Base-by-base conservation (phyloP, 2,113 vertebrate species). In the Addax nasomaculatus region DNA sequence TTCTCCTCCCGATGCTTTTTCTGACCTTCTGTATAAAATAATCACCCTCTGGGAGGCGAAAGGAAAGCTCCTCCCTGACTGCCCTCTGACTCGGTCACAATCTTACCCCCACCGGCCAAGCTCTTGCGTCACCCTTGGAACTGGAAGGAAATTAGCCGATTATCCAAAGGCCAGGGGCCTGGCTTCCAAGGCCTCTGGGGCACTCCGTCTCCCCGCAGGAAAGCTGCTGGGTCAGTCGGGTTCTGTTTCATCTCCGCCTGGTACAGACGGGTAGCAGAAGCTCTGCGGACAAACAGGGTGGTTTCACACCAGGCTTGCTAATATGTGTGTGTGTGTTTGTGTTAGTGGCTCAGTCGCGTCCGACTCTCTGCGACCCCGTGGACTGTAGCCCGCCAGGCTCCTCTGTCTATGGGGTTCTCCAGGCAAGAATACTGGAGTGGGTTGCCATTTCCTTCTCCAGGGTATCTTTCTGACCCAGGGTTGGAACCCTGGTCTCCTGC, bases 1-100 rank as follows among this genome's bases (percentile, higher is more conserved):
- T 39, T 45, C 36, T 58, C 36, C 49, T 19, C 53, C 27, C 7
- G 4, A 4, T 10, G 45, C 9, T 76, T 36, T 89, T 29, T 36
- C 30, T 45, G 5, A 16, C 1, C 7, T 29, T 9, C 23, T 6
- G 2, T 2, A 2, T 23, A 3, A 6, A 67, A 16, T 9, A 25
- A 0, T 33, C 55, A 6, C 3, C 11, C 85, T 45, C 3, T 0
- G 58, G 51, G 60, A 51, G 62, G 25, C 1, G 0, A 14, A 43
- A 55, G 47, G 45, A 60, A 55, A 45, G 57, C 51, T 21, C 17
- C 51, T 33, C 36, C 5, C 49, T 0, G 4, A 13, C 23, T 58
- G 45, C 67, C 58, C 15, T 43, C 30, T 57, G n/a, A 23, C 83
- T 45, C 45, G 51, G 47, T 76, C 87, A n/a, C 60, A 5, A 21